A percentile compares a stretch with the other conserved stretches of the same genome.
phyloP scores from a whole-genome alignment of 2,888 invertebrate genomes.

The Phengaris arion region DNA sequence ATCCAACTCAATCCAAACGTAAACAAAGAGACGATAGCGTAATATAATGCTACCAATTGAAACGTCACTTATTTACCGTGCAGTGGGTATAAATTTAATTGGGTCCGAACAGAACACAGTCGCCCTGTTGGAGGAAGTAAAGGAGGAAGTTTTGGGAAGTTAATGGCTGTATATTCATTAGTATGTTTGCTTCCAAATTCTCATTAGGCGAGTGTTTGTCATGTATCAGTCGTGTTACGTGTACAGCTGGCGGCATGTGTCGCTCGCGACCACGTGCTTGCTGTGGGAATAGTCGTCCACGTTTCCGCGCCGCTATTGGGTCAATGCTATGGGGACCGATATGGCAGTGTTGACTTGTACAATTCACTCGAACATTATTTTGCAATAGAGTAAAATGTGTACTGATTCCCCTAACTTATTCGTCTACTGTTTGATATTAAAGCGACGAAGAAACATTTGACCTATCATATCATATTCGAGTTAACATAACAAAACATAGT shows the following conservation, averaged over 20 bases:
- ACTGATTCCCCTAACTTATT: neutral
- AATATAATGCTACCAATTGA: no score
- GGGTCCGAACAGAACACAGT: no score
- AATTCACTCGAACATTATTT: neutral
- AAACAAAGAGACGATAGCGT: no score
- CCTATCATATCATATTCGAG: neutral
- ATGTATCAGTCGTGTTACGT: neutral
- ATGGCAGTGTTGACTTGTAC: neutral
- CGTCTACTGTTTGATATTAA: neutral
- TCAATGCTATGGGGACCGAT: constrained; percentile 10
- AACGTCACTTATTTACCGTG: no score
- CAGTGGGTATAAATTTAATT: no score
- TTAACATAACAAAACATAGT: neutral
- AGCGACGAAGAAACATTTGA: neutral
- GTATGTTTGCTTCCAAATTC: neutral
- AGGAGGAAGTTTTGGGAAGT: no score
- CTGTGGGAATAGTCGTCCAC: neutral
- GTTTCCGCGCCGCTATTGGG: constrained; percentile 17
- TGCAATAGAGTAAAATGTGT: neutral
- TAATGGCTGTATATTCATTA: neutral
- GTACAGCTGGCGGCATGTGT: neutral
- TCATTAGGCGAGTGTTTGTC: neutral
- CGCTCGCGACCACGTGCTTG: constrained; percentile 1
- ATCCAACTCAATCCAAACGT: no score
- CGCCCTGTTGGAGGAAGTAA: no score